Base-by-base conservation (phyloP, 2,113 vertebrate genomes). In the Calyptommatus sinebrachiatus region DNA sequence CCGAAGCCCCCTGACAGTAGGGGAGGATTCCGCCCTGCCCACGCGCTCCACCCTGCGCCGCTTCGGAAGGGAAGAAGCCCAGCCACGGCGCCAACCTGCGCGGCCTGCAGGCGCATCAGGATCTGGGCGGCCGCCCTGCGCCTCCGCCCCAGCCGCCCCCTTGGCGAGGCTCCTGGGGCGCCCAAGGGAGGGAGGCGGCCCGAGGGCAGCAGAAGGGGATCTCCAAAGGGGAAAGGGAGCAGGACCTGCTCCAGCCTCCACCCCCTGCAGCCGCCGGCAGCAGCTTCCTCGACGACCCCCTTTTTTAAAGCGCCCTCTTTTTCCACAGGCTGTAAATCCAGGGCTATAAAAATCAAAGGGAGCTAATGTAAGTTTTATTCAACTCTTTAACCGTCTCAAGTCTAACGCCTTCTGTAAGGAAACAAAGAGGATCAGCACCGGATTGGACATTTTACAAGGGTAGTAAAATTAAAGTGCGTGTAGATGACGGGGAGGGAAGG, bases 261-360 rank as follows among this genome's bases (percentile, higher is more conserved):
- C 9, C 48, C 12, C 16, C 82, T 46, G 26, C 62, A 46, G 12
- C 60, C 60, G 22, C 50, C 65, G 71, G 60, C 67, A 50, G 14
- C 26, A 50, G 14, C 26, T 18, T 14, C 45, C 77, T 29, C 7
- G 2, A 76, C n/a, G n/a, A n/a, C n/a, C 76, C 77, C 61, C 1
- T 22, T 8, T 8, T 21, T 41, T 28, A 31, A 63, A 74, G 45
- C 65, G 74, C 53, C 53, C 85, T 91, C 89, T 88, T 90, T 91
- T 89, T 90, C 90, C 89, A 92, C 93, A 91, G 93, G 94, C 93
- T 93, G 92, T 96, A 96, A 96, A 96, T 95, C 79, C 92, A 94
- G 87, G 90, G 89, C 94, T 93, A 96, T 97, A 97, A 96, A 92
- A 95, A 95, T 87, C 87, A 92, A 93, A 95, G 91, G 88, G 90